Evolutionary conservation across 2,888 invertebrate species (phyloP), one percentile per base, ranked within the genome.

Genomic region (Drosophila kanekoi): DNA sequence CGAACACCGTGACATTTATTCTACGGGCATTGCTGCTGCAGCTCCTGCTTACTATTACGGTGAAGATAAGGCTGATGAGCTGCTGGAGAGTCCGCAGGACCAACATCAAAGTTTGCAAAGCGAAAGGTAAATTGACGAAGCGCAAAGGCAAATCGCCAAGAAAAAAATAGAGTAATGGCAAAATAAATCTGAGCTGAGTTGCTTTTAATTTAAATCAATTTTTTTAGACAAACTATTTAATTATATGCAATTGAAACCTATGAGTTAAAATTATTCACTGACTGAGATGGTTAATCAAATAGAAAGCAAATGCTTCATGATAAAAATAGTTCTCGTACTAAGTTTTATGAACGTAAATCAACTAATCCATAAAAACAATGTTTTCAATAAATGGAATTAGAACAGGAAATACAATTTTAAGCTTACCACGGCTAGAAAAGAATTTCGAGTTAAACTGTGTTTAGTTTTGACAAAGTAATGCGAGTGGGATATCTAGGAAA

Each of bases 71-170:
- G 44, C 56, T 70, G 64, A 75, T 63, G 62, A 66, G 56, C 56
- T 35, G 43, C 45, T 57, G 35, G 56, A 64, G 32, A 56, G 23
- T 59, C 67, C 63, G 70, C 75, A 59, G 41, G 54, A 62, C 38
- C 59, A 67, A 58, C 63, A 54, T 48, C 66, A 78, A 79, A 70
- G 65, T 79, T 65, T 79, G 73, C 74, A 79, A 49, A 79, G 79
- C 75, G 81, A 81, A 84, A 89, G 89, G 89, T 89, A 89, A 89
- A 90, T 89, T 80, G 77, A 73, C 74, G 77, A 68, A 80, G 64
- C 79, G 52, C 63, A 49, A 68, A 54, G 51, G 61, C 47, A 81
- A 69, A 63, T 51, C 28, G 45, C 58, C 40, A 58, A 67, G 60
- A 53, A 48, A 57, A 45, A 44, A 47, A 11, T 5, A 5, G 5